These are phyloP conservation scores for Elephantulus edwardii DNA, from an alignment of 2,113 vertebrate genomes.

Conservation along the genomic window DNA sequence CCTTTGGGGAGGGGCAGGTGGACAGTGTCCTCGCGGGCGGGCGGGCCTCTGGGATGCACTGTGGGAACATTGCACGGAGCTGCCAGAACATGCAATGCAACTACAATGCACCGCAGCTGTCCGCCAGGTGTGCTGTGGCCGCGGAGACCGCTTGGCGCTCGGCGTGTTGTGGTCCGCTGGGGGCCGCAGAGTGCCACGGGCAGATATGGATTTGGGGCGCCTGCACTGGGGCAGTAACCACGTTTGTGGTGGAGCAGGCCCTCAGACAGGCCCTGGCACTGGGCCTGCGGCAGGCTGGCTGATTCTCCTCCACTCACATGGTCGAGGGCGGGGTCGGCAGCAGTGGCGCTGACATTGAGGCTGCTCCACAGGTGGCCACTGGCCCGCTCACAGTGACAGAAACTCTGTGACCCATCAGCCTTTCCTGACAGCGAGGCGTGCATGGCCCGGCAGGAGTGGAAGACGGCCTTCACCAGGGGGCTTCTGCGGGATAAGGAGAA, in stretches of 20 bases:
- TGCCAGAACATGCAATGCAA: constrained; percentile 98
- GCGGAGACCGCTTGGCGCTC: neutral
- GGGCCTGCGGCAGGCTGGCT: rapidly evolving
- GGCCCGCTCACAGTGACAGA: constrained; percentile 92
- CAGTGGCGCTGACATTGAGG: constrained; percentile 85
- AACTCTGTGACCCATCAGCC: constrained; percentile 87
- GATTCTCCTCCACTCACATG: constrained; percentile 84
- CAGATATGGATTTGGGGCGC: neutral
- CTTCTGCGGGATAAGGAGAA: constrained; percentile 84
- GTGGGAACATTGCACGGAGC: constrained; percentile 95
- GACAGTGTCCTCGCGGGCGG: constrained; percentile 54
- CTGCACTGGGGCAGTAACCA: too few species aligned
- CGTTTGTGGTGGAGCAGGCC: too few species aligned
- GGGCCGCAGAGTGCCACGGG: neutral
- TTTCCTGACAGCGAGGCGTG: constrained; percentile 91
- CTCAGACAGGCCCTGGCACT: rapidly evolving
- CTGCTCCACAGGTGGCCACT: constrained; percentile 92
- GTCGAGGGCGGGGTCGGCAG: constrained; percentile 87
- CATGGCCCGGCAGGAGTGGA: constrained; percentile 92
- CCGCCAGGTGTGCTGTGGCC: constrained; percentile 22
- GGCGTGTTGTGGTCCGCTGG: neutral
- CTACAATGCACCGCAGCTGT: constrained; percentile 97
- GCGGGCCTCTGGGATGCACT: constrained; percentile 95
- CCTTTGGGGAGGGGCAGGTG: neutral
- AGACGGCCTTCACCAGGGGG: constrained; percentile 91